Base-by-base conservation (phyloP, 2,797 vertebrate species). In the Gymnodraco acuticeps region DNA sequence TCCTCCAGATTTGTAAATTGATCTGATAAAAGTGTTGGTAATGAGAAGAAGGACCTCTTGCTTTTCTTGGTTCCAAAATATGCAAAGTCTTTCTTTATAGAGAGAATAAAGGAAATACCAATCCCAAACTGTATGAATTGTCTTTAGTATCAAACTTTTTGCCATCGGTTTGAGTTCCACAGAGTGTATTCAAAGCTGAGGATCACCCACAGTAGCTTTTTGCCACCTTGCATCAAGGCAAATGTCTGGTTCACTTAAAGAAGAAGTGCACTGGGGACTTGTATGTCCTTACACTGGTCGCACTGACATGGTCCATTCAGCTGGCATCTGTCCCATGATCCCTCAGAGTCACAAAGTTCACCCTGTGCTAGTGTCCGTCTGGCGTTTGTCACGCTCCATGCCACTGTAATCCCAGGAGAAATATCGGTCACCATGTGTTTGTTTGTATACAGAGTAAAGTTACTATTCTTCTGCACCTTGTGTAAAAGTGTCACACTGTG, bases 281-380 rank as follows among this genome's bases (percentile, higher is more conserved):
- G 47, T 73, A 74, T 74, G 70, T 85, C 80, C 82, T 81, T 51
- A 56, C 73, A 59, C 67, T 58, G 72, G 60, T 70, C 19, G 12
- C 56, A 19, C 73, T 73, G 80, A 78, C 67, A 71, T 2, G 63
- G 78, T 80, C 88, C 77, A 86, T 83, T 91, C 78, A 80, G 77
- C 55, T 79, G 85, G 82, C 89, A 89, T 92, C 85, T 88, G 89
- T 85, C 78, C 79, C 53, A 17, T 77, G 63, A 84, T 80, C 84
- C 70, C 76, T 80, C 60, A 52, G 65, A 67, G 78, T 58, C 73
- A 72, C 85, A 73, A 72, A 85, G 89, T 84, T 89, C 85, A 68
- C 63, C 23, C 38, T 71, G 55, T 67, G 47, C 61, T 70, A 11
- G 68, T 70, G 69, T 81, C 78, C 77, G 79, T 87, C 79, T 82